Evolutionary conservation across 1,140 invertebrate species (phyloP), one percentile per base, ranked within the genome.

Genomic region (Drosophila trapezifrons): DNA sequence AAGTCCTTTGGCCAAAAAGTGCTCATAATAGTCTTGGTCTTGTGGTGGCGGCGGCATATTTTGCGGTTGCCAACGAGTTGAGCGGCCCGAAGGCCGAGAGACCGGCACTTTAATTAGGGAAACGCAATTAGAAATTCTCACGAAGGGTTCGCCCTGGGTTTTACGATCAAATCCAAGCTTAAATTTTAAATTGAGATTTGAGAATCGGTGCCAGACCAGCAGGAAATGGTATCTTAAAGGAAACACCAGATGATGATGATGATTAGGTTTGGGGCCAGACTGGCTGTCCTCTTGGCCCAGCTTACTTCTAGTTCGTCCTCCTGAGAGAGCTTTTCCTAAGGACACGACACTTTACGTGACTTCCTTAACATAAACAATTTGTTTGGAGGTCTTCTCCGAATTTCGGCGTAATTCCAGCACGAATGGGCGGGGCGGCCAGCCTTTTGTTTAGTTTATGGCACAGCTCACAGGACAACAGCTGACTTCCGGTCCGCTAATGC

Each of bases 341-440:
- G 45, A 82, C 62, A 70, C 78, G 62, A 59, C 65, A 79, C 58
- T 82, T 70, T 72, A 82, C 78, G 83, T 86, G 78, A 85, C 74
- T 86, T 86, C 70, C 74, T 77, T 75, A 74, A 77, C 51, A 81
- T 75, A 86, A 86, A 86, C 78, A 85, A 78, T 86, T 85, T 76
- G 69, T 67, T 70, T 86, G 82, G 57, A 52, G 56, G 63, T 54
- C 35, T 58, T 46, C n/a, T 17, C 55, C 27, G 55, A 56, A 54
- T 52, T 84, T 67, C 22, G 69, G 56, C 32, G 72, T 59, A 40
- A 32, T 43, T 43, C 29, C 40, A 56, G 56, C 35, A 64, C 29
- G 37, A 49, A 58, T 52, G 55, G 58, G 37, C 51, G 62, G 52
- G 15, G 46, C 29, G n/a, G 46, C 40, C 65, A 35, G 76, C 59